Evolutionary conservation across 2,888 invertebrate genomes (phyloP), one percentile per base, ranked within the genome.

Genomic region (Crepidodera aurea): DNA sequence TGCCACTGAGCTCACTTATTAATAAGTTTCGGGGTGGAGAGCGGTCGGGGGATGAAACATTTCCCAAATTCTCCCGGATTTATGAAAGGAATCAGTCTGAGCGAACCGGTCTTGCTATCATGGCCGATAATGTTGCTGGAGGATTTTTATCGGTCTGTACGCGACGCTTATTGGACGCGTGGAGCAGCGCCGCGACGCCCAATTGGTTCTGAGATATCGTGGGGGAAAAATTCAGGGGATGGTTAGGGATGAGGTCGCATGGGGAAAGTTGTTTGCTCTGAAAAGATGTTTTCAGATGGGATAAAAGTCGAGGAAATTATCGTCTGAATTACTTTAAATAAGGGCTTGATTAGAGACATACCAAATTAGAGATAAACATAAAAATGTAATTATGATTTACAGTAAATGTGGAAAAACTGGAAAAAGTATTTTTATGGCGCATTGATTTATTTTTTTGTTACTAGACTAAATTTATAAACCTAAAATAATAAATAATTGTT

Each of bases 191-290:
- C 61, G 63, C 56, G 66, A 59, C 61, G 54, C 60, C 55, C 71
- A 66, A 85, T 85, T 85, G 85, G 85, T 77, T 82, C 82, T 82
- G 82, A 62, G 42, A 84, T 84, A 84, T 84, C 84, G 84, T 82
- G 79, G 78, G 81, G 82, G 83, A 81, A 75, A 70, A 69, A 62
- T 56, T 29, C 51, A 51, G 32, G 39, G 64, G n/a, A 10, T 2
- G 8, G 15, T 10, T 8, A 10, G 40, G 40, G 40, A 40, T 18
- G 16, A 54, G 39, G 12, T 57, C 16, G 15, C 59, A 18, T n/a
- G 16, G 5, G 25, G 25, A 12, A 27, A 39, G 22, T 53, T 39
- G 18, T 53, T 53, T 53, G 34, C 13, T 8, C 7, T 4, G 39
- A 15, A 39, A 19, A 25, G n/a, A 51, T 34, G 7, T 27, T 48